A percentile compares a stretch with the other conserved stretches of the same genome.
Conservation (phyloP, 1,140 invertebrate species). For the Cylas formicarius region DNA sequence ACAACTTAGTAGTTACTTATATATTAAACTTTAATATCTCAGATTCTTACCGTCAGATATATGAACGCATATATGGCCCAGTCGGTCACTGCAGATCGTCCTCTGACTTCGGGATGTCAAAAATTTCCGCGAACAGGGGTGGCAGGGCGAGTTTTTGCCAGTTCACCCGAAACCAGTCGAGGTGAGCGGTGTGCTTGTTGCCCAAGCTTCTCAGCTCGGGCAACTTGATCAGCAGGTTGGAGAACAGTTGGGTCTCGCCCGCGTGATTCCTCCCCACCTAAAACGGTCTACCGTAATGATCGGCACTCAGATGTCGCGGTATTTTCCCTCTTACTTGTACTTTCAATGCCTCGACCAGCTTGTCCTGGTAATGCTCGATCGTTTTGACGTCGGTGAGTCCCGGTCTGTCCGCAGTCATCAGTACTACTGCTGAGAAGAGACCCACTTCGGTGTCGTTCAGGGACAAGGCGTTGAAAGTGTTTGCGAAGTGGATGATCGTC, state of each 20-base stretch:
- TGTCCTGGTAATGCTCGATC: slow-evolving; percentile 76
- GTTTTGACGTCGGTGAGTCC: slow-evolving; percentile 77
- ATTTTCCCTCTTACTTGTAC: slow-evolving; percentile 52
- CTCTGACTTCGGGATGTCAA: slow-evolving; percentile 91
- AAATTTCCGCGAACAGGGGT: slow-evolving; percentile 93
- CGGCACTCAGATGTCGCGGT: neutral
- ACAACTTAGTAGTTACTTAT: too few species aligned
- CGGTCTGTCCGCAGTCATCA: slow-evolving; percentile 71
- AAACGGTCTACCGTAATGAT: slow-evolving; percentile 12
- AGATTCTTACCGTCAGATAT: too few species aligned
- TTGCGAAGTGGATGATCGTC: slow-evolving; percentile 71
- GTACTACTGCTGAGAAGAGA: slow-evolving; percentile 77
- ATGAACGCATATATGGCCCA: too few species aligned
- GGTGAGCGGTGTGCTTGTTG: slow-evolving; percentile 71
- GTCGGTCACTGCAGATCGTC: slow-evolving; percentile 64
- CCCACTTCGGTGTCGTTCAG: slow-evolving; percentile 87
- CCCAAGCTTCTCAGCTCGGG: slow-evolving; percentile 78
- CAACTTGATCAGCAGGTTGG: slow-evolving; percentile 64
- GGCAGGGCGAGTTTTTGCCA: slow-evolving; percentile 82
- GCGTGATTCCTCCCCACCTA: slow-evolving; percentile 38
- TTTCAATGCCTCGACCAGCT: slow-evolving; percentile 77
- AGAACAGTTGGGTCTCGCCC: slow-evolving; percentile 52
- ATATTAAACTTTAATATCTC: too few species aligned
- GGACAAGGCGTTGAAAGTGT: slow-evolving; percentile 67
- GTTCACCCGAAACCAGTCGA: slow-evolving; percentile 85